These are phyloP conservation scores for Mesoligia furuncula DNA, from an alignment of 2,888 invertebrate species.

Conservation along the genomic window DNA sequence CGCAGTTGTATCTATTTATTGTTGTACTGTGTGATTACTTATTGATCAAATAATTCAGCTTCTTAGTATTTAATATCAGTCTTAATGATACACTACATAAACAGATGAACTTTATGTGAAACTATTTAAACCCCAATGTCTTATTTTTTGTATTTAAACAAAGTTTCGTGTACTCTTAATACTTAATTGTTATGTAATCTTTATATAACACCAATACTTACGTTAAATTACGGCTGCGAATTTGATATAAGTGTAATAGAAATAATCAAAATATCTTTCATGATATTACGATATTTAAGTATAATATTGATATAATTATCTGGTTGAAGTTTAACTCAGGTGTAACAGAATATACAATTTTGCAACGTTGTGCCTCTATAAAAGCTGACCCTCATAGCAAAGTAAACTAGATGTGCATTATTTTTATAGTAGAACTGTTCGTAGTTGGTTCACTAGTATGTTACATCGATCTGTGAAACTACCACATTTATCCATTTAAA, in stretches of 20 bases:
- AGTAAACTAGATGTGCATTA: constrained; percentile 50
- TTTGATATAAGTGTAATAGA: constrained; percentile 28
- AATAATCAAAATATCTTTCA: constrained; percentile 17
- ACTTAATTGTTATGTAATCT: constrained; percentile 48
- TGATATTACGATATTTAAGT: constrained; percentile 40
- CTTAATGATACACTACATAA: constrained; percentile 30
- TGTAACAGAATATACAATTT: constrained; percentile 41
- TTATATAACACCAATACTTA: constrained; percentile 41
- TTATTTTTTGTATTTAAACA: constrained; percentile 11
- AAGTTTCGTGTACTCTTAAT: constrained; percentile 19
- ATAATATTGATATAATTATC: constrained; percentile 30
- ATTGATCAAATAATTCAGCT: constrained; percentile 52
- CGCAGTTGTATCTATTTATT: constrained; percentile 36
- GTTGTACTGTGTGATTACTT: constrained; percentile 32
- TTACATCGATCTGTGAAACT: constrained; percentile 4
- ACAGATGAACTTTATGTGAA: constrained; percentile 16
- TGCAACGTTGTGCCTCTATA: constrained; percentile 58
- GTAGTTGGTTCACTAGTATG: constrained; percentile 16
- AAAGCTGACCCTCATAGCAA: constrained; percentile 40
- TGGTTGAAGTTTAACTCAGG: constrained; percentile 36
- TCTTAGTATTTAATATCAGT: constrained; percentile 34
- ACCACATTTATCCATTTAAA: constrained; percentile 12
- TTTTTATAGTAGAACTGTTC: constrained; percentile 52
- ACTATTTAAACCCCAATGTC: constrained; percentile 29
- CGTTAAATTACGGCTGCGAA: constrained; percentile 22